Evolutionary conservation across 2,888 invertebrate species (phyloP), one percentile per base, ranked within the genome.

Genomic region (Bhutanitis thaidina): DNA sequence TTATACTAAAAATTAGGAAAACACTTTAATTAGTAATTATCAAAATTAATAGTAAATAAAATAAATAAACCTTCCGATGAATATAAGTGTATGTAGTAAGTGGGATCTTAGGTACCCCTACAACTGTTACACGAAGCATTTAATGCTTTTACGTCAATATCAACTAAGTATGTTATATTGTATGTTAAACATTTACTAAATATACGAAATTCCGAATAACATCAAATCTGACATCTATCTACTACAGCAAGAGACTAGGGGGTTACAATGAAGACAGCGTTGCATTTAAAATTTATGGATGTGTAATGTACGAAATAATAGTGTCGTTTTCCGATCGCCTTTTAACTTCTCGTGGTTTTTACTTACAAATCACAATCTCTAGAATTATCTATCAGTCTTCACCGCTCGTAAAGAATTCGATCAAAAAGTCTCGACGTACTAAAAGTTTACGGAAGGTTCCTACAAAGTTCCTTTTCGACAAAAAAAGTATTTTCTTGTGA

Each of bases 311-410:
- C 67, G 65, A 74, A 75, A 68, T 54, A 74, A 20, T 64, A 70
- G 68, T 74, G 61, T 75, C 72, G 65, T 67, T 73, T 74, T 75
- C 73, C 74, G 72, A 78, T 75, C 78, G 75, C 69, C 73, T 2
- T 2, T 66, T 61, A 74, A 75, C 73, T 76, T 74, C 67, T 72
- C 72, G 72, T 71, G 72, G 74, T 73, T 74, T 70, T 75, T 73
- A 71, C 78, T 74, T 77, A 81, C 78, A 78, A 77, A 79, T 80
- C 82, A 74, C 76, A 74, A 74, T 67, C 70, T 80, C 77, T 82
- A 85, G 72, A 71, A 76, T 84, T 74, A 25, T 77, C 77, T 84
- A 85, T 89, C 89, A 89, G 89, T 89, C 89, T 89, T 89, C 84
- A 80, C 79, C 76, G 87, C 87, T 85, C 86, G 81, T 76, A 79